Conservation (phyloP, 2,797 vertebrate species). For the Hyperoplus lanceolatus region DNA sequence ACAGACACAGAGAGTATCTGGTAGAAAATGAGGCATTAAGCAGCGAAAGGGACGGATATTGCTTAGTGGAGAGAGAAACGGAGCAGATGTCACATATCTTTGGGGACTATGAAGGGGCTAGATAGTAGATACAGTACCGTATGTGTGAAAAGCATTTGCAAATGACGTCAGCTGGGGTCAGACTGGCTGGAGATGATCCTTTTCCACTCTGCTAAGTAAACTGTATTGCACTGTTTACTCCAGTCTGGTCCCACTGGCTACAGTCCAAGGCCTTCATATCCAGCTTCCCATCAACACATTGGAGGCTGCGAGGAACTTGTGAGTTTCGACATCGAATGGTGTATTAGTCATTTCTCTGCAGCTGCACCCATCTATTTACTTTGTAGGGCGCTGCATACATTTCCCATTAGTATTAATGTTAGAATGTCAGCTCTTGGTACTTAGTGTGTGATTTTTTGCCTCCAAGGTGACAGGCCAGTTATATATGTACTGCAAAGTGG, state of each 20-base stretch:
- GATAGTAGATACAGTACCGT: slow-evolving; percentile 16
- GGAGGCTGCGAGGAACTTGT: slow-evolving; percentile 35
- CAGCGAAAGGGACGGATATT: slow-evolving; percentile 5
- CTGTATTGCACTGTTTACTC: slow-evolving; percentile 66
- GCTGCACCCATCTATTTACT: slow-evolving; percentile 62
- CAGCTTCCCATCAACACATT: slow-evolving; percentile 56
- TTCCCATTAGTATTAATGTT: slow-evolving; percentile 44
- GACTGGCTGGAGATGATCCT: slow-evolving; percentile 51
- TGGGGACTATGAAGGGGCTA: not conserved
- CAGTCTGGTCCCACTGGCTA: slow-evolving; percentile 45
- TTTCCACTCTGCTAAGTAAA: slow-evolving; percentile 74
- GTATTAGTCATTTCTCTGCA: slow-evolving; percentile 50
- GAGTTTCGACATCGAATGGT: slow-evolving; percentile 18
- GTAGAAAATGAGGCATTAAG: not conserved
- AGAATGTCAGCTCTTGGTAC: slow-evolving; percentile 21
- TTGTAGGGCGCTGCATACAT: slow-evolving; percentile 18
- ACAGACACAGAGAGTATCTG: too few relatives aligned
- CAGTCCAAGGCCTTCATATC: slow-evolving; percentile 57
- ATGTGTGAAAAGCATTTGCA: slow-evolving; percentile 19
- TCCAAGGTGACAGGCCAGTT: slow-evolving; percentile 33
- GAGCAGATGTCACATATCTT: slow-evolving; percentile 21
- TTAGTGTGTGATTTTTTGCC: slow-evolving; percentile 9
- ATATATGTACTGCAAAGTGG: slow-evolving; percentile 37
- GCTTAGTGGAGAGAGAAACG: too few relatives aligned
- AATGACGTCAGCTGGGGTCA: slow-evolving; percentile 46